These are phyloP conservation scores for Bombus superbus DNA, from an alignment of 1,140 invertebrate genomes.

Conservation along the genomic window DNA sequence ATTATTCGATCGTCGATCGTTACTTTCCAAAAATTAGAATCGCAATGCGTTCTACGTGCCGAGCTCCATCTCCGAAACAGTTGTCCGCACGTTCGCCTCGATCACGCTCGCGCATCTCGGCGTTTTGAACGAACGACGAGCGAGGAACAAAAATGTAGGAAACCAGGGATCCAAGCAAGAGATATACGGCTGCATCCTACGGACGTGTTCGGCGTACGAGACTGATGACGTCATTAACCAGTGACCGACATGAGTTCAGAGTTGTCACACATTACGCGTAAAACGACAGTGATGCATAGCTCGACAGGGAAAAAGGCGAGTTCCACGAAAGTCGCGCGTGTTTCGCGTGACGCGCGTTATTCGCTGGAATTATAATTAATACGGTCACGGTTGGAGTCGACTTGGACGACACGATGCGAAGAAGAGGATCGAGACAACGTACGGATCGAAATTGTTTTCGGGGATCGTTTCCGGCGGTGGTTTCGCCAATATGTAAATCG, in stretches of 20 bases:
- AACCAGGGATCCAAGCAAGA: slow-evolving; percentile 13
- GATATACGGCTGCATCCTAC: slow-evolving; percentile 54
- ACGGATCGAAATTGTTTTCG: background rate
- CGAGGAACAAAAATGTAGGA: slow-evolving; percentile 9
- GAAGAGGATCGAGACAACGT: background rate
- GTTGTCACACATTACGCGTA: slow-evolving; percentile 30
- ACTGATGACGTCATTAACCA: slow-evolving; percentile 62
- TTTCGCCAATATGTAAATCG: background rate
- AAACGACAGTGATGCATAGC: slow-evolving; percentile 20
- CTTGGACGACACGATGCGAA: background rate
- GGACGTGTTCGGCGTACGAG: slow-evolving; percentile 52
- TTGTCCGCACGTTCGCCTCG: background rate
- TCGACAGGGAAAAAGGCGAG: slow-evolving; percentile 20
- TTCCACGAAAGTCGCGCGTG: slow-evolving; percentile 18
- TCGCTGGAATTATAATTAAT: slow-evolving; percentile 48
- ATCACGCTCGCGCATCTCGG: background rate
- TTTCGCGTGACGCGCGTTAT: background rate
- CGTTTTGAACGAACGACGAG: background rate
- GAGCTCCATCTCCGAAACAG: background rate
- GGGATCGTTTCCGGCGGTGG: background rate
- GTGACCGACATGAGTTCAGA: slow-evolving; percentile 51
- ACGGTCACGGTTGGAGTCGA: background rate
- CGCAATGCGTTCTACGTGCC: too few relatives aligned
- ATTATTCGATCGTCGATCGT: too few relatives aligned
- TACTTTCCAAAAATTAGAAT: background rate